A percentile compares a stretch with the other conserved stretches of the same genome.
These are phyloP conservation scores for Mus pahari DNA, from an alignment of 2,113 vertebrate genomes.

Conservation along the genomic window DNA sequence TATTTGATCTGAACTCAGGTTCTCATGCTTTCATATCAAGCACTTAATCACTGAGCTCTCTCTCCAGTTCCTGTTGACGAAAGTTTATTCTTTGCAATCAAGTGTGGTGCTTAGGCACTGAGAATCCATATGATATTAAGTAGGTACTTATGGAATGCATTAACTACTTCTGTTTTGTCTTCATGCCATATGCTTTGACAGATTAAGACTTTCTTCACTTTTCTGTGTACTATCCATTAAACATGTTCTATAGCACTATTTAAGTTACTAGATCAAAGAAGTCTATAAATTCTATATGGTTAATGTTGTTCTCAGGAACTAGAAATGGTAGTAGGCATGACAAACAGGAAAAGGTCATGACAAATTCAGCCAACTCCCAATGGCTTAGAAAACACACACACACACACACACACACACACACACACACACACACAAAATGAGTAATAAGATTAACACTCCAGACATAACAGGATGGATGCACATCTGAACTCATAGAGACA, in stretches of 20 bases:
- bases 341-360: neutral
- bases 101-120: neutral
- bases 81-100: neutral
- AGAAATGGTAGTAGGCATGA: neutral
- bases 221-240: conserved; percentile 27
- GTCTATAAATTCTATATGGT: conserved; percentile 26
- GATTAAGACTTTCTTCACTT: conserved; percentile 39
- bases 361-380: conserved; percentile 26
- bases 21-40: neutral
- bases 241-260: conserved; percentile 13
- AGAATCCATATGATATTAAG: neutral
- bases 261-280: neutral
- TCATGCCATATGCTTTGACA: conserved; percentile 12
- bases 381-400: neutral
- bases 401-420: neutral
- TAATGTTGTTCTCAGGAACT: conserved; percentile 45
- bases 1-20: neutral
- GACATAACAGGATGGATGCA: neutral
- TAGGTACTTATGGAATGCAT: neutral
- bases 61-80: neutral
- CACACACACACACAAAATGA: neutral
- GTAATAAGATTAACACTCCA: neutral
- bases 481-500: neutral
- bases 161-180: conserved; percentile 44
- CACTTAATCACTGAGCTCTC: neutral